These are phyloP conservation scores for Fopius arisanus DNA, from an alignment of 1,140 invertebrate species.

Conservation along the genomic window DNA sequence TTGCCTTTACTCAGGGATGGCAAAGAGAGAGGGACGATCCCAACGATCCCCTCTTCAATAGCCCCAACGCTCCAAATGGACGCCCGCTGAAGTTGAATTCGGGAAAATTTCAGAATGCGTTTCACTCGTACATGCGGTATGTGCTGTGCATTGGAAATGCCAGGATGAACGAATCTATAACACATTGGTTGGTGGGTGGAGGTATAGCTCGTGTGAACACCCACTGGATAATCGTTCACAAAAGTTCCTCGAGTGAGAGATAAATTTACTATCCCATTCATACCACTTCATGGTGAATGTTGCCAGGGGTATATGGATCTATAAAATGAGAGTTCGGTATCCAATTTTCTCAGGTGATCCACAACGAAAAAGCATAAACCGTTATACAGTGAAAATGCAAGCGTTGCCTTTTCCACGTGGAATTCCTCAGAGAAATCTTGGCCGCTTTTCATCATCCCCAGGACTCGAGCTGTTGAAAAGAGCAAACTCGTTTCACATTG, in stretches of 20 bases:
- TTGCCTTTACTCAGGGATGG: slow-evolving; percentile 42
- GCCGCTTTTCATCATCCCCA: slow-evolving; percentile 47
- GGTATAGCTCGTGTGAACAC: neutral
- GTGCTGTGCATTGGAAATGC: neutral
- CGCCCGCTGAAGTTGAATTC: neutral
- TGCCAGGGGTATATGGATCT: slow-evolving; percentile 11
- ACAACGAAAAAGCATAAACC: neutral
- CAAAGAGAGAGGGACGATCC: slow-evolving; percentile 37
- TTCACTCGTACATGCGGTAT: neutral
- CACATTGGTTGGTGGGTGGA: neutral
- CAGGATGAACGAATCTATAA: neutral
- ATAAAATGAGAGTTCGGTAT: slow-evolving; percentile 32
- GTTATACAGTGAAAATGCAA: neutral
- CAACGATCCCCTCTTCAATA: neutral
- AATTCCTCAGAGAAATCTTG: slow-evolving; percentile 60
- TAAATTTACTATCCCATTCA: neutral
- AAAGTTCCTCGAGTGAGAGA: neutral
- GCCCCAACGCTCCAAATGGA: neutral
- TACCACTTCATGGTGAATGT: neutral
- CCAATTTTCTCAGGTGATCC: slow-evolving; percentile 42
- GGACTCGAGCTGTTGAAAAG: slow-evolving; percentile 14
- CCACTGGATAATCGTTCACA: neutral
- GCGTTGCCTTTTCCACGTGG: slow-evolving; percentile 7
- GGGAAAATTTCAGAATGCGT: neutral
- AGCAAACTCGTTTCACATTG: slow-evolving; percentile 58